phyloP scores from a whole-genome alignment of 2,113 vertebrate species.

The Mobula birostris region DNA sequence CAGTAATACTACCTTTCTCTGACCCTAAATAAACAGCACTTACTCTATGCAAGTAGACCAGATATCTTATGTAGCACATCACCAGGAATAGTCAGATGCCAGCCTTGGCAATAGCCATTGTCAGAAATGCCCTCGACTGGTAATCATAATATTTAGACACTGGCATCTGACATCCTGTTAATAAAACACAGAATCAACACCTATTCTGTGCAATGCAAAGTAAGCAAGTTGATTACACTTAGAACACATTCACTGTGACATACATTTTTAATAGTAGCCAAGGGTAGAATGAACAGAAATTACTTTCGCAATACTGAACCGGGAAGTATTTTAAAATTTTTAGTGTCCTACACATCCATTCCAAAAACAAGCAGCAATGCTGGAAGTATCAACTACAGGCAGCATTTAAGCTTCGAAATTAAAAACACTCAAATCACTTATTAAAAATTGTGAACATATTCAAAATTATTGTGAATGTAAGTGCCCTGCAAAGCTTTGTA shows the following conservation, averaged over 20 bases:
- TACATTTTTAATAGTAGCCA: slow-evolving; percentile 10
- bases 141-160: background rate
- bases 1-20: no score
- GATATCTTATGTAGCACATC: no score
- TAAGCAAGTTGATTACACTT: background rate
- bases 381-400: background rate
- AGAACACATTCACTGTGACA: background rate
- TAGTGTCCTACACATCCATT: slow-evolving; percentile 30
- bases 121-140: background rate
- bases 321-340: background rate
- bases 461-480: background rate
- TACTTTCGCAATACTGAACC: background rate
- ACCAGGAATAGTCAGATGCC: background rate
- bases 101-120: background rate
- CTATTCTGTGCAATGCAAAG: background rate
- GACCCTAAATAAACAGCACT: no score
- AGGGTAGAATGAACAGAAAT: background rate
- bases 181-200: background rate
- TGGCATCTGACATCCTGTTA: background rate
- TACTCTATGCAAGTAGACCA: no score
- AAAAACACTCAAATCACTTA: background rate
- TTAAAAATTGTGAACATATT: background rate
- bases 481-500: background rate
- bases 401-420: slow-evolving; percentile 11
- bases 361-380: background rate